Evolutionary conservation across 2,888 invertebrate species (phyloP).

Genomic region (Melipona bicolor): DNA sequence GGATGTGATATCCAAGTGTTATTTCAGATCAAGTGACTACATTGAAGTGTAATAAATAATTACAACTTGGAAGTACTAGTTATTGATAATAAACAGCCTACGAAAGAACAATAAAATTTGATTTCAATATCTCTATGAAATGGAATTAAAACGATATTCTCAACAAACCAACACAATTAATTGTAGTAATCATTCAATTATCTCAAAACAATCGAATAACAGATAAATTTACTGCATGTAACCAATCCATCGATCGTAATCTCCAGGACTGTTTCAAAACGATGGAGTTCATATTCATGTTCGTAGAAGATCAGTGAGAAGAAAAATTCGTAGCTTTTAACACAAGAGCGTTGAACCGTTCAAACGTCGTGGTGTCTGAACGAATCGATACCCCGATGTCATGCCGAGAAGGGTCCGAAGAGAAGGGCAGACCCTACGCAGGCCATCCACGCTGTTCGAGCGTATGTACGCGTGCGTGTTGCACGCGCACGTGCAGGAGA

Average conservation of each 20-base stretch:
- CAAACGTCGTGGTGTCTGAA: background rate
- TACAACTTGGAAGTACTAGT: background rate
- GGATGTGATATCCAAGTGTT: background rate
- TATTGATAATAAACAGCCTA: background rate
- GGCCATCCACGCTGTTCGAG: background rate
- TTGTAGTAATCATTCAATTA: background rate
- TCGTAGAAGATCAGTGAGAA: no score
- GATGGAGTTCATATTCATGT: background rate
- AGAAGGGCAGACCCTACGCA: background rate
- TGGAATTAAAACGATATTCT: background rate
- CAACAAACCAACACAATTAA: background rate
- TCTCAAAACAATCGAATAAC: background rate
- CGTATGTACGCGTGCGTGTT: constrained; percentile 50
- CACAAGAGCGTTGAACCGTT: background rate
- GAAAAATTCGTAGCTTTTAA: background rate
- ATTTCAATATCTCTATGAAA: background rate
- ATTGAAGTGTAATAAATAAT: background rate
- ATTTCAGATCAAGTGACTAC: background rate
- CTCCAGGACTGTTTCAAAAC: background rate
- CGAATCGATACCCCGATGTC: constrained; percentile 35
- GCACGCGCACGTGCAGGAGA: constrained; percentile 49
- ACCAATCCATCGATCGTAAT: background rate
- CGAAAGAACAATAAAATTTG: background rate
- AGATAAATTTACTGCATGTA: background rate
- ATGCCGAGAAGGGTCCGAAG: background rate